Base-by-base conservation (phyloP, 2,888 invertebrate species). In the Clanis bilineata region DNA sequence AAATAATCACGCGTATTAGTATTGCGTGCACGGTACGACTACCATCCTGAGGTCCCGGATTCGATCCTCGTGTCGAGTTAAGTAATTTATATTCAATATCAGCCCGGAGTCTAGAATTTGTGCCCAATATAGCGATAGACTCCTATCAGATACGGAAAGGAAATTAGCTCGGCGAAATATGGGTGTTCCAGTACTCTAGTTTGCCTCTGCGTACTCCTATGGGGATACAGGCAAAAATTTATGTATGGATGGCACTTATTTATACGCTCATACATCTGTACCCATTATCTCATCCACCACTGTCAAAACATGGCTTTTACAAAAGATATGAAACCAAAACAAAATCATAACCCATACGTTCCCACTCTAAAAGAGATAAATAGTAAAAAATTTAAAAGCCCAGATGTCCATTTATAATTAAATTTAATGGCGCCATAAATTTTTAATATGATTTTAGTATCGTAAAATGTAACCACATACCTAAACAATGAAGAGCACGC, bases 361-460 rank as follows among this genome's bases (percentile, higher is more conserved):
- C 38, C 56, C 41, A 39, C 38, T 51, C 28, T 4, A 23, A 25
- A n/a, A n/a, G n/a, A 10, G 51, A 51, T 51, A 32, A 28, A 32
- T 51, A 51, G 36, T 41, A 51, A 51, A 47, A n/a, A 51, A 51
- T 9, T 21, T 51, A 32, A 51, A 51, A 51, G 32, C 51, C 51
- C 51, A 51, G 51, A 51, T 51, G 51, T 51, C 51, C 51, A 18
- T 51, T 58, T 39, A 56, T 60, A 60, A 56, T 55, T 44, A 41
- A 60, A 60, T 60, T 60, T 60, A 38, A 60, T 60, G 39, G 59
- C 38, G 18, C 15, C 15, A 44, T 60, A 60, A 60, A 60, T 60
- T 38, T 56, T 45, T 21, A 44, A 56, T 60, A 56, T 45, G 56
- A 56, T 39, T 51, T 47, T 10, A 38, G 23, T 47, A 45, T 45